Evolutionary conservation across 2,888 invertebrate species (phyloP).

Genomic region (Heteromurus nitidus): DNA sequence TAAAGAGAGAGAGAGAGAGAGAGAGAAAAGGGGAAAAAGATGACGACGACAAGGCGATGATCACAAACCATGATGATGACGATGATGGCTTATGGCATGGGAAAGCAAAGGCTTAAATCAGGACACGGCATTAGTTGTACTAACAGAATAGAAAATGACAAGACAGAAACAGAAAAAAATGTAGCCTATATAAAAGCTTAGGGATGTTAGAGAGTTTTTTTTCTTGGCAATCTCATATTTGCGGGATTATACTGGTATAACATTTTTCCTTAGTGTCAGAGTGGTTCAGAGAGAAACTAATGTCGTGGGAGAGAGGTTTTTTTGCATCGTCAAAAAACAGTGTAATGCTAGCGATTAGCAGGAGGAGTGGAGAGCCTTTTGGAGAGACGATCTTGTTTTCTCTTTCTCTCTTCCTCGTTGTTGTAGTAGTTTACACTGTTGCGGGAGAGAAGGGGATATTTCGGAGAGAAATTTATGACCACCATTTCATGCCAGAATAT

Average conservation of each 20-base stretch:
- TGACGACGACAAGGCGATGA: constrained; percentile 7
- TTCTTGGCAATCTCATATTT: too few species aligned
- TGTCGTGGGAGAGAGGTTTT: too few species aligned
- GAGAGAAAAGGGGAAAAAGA: too few species aligned
- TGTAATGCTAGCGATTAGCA: constrained; percentile 51
- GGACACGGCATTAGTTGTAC: constrained; percentile 42
- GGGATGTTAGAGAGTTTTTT: too few species aligned
- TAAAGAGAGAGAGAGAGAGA: too few species aligned
- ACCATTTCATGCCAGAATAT: constrained; percentile 48
- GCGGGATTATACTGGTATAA: too few species aligned
- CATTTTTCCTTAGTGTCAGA: too few species aligned
- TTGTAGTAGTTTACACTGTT: background rate
- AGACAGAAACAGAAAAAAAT: background rate
- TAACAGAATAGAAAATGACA: constrained; percentile 12
- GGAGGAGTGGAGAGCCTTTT: background rate
- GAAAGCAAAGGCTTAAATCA: constrained; percentile 54
- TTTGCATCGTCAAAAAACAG: constrained; percentile 17
- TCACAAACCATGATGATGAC: constrained; percentile 25
- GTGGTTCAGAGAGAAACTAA: too few species aligned
- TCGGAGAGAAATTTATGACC: constrained; percentile 46
- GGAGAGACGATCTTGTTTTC: too few species aligned
- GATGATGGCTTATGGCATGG: constrained; percentile 30
- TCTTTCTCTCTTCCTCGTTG: background rate
- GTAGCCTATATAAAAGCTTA: too few species aligned
- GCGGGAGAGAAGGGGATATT: constrained; percentile 11